Evolutionary conservation across 2,797 vertebrate species (phyloP).

Genomic region (Oreochromis grahami): DNA sequence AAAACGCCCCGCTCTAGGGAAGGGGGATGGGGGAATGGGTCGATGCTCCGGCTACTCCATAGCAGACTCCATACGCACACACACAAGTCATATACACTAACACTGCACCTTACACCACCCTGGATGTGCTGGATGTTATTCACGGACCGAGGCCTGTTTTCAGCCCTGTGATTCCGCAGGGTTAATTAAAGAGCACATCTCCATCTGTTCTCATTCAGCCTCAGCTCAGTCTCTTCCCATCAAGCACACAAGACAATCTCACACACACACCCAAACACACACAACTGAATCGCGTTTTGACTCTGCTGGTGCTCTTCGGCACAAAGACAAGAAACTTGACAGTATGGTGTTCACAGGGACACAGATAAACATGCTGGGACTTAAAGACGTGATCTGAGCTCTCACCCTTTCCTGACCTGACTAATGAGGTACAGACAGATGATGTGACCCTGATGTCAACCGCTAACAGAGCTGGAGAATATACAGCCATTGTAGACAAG

Average conservation of each 20-base stretch:
- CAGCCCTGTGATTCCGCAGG: slow-evolving; percentile 81
- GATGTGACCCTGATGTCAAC: slow-evolving; percentile 33
- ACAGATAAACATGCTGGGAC: slow-evolving; percentile 41
- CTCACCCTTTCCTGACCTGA: slow-evolving; percentile 48
- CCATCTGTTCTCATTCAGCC: slow-evolving; percentile 85
- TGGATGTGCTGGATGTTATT: slow-evolving; percentile 77
- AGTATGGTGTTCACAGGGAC: slow-evolving; percentile 25
- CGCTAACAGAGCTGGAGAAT: slow-evolving; percentile 17
- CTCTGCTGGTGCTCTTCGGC: slow-evolving; percentile 33
- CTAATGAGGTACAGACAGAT: slow-evolving; percentile 61
- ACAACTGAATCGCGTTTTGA: not conserved
- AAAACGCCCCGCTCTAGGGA: slow-evolving; percentile 77
- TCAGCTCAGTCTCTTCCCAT: slow-evolving; percentile 59
- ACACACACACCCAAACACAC: slow-evolving; percentile 20
- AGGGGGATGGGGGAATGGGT: slow-evolving; percentile 70
- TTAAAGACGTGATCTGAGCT: slow-evolving; percentile 31
- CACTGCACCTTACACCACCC: slow-evolving; percentile 56
- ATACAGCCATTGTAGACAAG: slow-evolving; percentile 14
- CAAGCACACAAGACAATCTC: slow-evolving; percentile 49
- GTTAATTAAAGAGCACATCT: slow-evolving; percentile 87
- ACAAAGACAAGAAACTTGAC: slow-evolving; percentile 25
- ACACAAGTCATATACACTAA: slow-evolving; percentile 48
- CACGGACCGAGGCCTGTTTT: slow-evolving; percentile 82
- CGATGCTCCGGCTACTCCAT: slow-evolving; percentile 72
- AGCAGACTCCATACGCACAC: slow-evolving; percentile 28